phyloP scores from a whole-genome alignment of 2,113 vertebrate species.

The Percina caprodes region DNA sequence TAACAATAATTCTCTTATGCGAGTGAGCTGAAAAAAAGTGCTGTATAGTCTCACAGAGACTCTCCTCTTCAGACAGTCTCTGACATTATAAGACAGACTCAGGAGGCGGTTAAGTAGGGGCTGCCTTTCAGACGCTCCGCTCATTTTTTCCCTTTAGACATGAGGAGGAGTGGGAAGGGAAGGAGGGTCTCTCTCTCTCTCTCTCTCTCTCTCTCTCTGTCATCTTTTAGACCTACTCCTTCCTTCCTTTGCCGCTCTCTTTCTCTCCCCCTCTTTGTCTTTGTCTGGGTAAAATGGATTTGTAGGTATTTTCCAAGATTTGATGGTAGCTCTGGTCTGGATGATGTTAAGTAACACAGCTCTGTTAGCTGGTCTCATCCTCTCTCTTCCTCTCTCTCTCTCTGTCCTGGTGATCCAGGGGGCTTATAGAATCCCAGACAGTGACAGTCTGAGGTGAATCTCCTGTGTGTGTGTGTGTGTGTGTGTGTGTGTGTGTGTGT shows the following conservation, averaged over 20 bases:
- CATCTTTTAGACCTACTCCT: not conserved
- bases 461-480: not conserved
- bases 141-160: slow-evolving; percentile 10
- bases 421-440: slow-evolving; percentile 20
- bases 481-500: not conserved
- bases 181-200: not conserved
- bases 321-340: slow-evolving; percentile 13
- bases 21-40: not conserved
- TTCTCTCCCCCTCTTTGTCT: not conserved
- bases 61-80: slow-evolving; percentile 10
- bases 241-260: not conserved
- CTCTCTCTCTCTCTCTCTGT: slow-evolving; percentile 15
- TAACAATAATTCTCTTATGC: not conserved
- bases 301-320: slow-evolving; percentile 56
- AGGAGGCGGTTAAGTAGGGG: slow-evolving; percentile 37
- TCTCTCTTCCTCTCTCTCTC: not conserved
- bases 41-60: not conserved
- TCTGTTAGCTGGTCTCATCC: not conserved
- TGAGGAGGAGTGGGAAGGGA: slow-evolving; percentile 16
- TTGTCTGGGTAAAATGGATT: slow-evolving; percentile 34
- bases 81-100: slow-evolving; percentile 33
- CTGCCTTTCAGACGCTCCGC: slow-evolving; percentile 21
- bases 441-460: slow-evolving; percentile 7
- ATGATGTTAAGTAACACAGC: not conserved
- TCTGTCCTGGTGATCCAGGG: not conserved